Conservation (phyloP, 1,140 invertebrate genomes). For the Leptinotarsa lineolata region DNA sequence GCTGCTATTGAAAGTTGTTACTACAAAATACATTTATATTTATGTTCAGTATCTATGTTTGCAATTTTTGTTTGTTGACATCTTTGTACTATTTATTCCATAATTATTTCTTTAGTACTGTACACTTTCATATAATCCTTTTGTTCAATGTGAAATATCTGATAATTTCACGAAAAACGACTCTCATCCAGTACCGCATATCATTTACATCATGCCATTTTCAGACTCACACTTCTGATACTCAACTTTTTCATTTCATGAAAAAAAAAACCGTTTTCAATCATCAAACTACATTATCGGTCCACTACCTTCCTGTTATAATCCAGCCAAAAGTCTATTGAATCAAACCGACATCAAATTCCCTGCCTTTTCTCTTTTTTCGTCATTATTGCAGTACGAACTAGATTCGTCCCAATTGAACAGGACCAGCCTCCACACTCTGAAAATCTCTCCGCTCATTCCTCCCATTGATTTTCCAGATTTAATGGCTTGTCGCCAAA, state of each 20-base stretch:
- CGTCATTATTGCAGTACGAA: not conserved
- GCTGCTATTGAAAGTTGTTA: no score
- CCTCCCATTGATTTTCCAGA: conserved; percentile 15
- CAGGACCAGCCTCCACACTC: not conserved
- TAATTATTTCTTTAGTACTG: no score
- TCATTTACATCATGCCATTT: not conserved
- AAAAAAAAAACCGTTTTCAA: not conserved
- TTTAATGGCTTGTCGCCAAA: conserved; percentile 16
- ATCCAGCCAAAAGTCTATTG: not conserved
- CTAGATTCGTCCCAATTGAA: not conserved
- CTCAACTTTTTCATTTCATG: no score
- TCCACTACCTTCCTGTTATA: not conserved
- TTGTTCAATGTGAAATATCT: no score
- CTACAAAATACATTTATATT: no score
- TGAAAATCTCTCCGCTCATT: not conserved
- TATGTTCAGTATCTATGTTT: no score
- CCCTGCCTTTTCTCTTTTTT: not conserved
- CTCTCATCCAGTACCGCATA: not conserved
- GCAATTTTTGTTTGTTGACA: no score
- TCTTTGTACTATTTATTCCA: no score
- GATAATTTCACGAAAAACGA: not conserved
- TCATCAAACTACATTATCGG: not conserved
- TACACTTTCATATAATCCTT: no score
- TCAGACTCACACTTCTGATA: not conserved
- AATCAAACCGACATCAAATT: not conserved